Conservation (phyloP, 2,888 invertebrate species). For the Hemaris fuciformis region DNA sequence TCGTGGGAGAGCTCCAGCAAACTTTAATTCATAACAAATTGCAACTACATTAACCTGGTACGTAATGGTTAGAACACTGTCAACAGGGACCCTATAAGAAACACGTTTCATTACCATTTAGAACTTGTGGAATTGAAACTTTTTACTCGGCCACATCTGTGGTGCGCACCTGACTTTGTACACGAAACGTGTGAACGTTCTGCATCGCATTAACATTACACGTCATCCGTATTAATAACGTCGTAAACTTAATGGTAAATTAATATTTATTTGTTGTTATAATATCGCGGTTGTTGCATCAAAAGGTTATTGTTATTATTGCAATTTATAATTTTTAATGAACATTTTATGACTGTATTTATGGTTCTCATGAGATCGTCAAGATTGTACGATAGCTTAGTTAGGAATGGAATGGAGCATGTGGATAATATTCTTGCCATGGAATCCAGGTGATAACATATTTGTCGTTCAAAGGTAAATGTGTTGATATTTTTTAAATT, state of each 20-base stretch:
- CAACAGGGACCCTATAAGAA: neutral
- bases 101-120: neutral
- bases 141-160: neutral
- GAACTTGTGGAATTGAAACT: neutral
- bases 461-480: too few relatives aligned
- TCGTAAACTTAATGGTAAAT: neutral
- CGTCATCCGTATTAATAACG: neutral
- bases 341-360: too few relatives aligned
- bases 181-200: neutral
- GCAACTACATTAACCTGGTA: neutral
- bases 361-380: too few relatives aligned
- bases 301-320: neutral
- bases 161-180: constrained; percentile 1
- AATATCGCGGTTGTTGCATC: neutral
- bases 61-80: neutral
- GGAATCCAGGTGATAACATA: too few relatives aligned
- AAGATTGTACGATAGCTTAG: too few relatives aligned
- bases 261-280: neutral
- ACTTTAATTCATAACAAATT: neutral
- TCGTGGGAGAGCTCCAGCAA: too few relatives aligned
- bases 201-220: neutral
- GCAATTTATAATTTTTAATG: too few relatives aligned
- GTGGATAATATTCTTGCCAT: too few relatives aligned
- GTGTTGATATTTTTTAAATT: too few relatives aligned
- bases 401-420: too few relatives aligned